Evolutionary conservation across 2,113 vertebrate species (phyloP).

Genomic region (Lophotis ruficrista): DNA sequence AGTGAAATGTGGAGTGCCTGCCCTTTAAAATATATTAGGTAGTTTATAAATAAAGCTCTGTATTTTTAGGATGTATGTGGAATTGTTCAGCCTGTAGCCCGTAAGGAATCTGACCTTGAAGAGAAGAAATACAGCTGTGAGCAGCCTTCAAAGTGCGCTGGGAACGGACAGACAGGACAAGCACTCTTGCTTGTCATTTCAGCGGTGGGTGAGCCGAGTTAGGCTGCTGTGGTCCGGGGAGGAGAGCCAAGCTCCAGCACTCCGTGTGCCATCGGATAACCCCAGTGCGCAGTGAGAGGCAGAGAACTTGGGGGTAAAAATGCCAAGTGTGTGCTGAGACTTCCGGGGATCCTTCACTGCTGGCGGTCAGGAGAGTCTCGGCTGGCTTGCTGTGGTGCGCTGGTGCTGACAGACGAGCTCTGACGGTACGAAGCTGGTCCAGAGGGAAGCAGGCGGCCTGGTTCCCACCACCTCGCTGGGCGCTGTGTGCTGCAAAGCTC

Average conservation of each 20-base stretch:
- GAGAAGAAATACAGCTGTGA: background rate
- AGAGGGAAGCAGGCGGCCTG: background rate
- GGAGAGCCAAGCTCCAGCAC: background rate
- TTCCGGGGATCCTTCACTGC: background rate
- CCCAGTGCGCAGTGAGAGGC: background rate
- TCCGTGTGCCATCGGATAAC: background rate
- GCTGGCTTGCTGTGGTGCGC: background rate
- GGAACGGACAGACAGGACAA: background rate
- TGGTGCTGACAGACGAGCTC: background rate
- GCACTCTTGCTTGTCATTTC: background rate
- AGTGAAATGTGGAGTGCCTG: constrained; percentile 4
- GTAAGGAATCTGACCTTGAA: constrained; percentile 38
- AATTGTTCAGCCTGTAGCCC: background rate
- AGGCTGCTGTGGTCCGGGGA: background rate
- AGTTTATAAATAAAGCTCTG: constrained; percentile 34
- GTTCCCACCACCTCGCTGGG: background rate
- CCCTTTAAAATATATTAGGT: constrained; percentile 52
- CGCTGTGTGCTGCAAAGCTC: background rate
- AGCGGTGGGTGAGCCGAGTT: background rate
- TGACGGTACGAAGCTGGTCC: background rate
- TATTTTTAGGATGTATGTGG: constrained; percentile 24
- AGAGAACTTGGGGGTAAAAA: background rate
- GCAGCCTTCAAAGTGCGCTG: background rate
- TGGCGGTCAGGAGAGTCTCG: background rate
- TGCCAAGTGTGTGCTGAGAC: background rate